A percentile compares a stretch with the other conserved stretches of the same genome.
phyloP scores from a whole-genome alignment of 2,113 vertebrate species.

The Microcebus tavaratra region DNA sequence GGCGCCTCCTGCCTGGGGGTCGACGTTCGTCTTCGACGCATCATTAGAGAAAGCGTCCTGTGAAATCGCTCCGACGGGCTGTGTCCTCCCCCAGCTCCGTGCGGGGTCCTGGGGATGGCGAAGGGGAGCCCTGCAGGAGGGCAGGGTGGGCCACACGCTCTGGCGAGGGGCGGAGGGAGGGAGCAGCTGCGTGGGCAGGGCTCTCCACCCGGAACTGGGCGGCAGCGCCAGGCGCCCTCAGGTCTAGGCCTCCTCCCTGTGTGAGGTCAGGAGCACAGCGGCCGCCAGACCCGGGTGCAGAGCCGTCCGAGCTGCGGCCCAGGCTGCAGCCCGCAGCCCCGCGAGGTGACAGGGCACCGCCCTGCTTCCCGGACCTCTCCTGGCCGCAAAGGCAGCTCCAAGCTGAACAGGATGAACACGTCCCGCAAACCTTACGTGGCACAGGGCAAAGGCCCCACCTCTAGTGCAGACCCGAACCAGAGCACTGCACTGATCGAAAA shows the following conservation, averaged over 20 bases:
- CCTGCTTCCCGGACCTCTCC: not conserved
- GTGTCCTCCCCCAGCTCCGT: conserved; percentile 64
- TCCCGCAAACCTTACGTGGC: not conserved
- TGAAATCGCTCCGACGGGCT: conserved; percentile 82
- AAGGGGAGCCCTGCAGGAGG: conserved; percentile 76
- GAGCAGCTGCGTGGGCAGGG: not conserved
- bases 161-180: not conserved
- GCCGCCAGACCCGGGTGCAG: conserved; percentile 78
- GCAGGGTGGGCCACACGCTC: conserved; percentile 67
- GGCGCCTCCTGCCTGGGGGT: conserved; percentile 86
- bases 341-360: not conserved
- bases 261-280: conserved; percentile 70
- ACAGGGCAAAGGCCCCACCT: not conserved
- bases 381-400: conserved; percentile 57
- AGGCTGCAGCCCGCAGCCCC: conserved; percentile 61
- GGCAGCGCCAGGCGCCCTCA: conserved; percentile 24
- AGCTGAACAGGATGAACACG: not conserved
- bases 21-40: conserved; percentile 85
- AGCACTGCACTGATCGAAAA: not conserved
- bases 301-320: conserved; percentile 59
- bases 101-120: conserved; percentile 83
- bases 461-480: not conserved
- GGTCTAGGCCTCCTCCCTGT: conserved; percentile 74
- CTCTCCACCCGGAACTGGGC: not conserved
- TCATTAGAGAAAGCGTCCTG: conserved; percentile 85